phyloP scores from a whole-genome alignment of 1,140 invertebrate genomes.

The Lysiphlebus fabarum region DNA sequence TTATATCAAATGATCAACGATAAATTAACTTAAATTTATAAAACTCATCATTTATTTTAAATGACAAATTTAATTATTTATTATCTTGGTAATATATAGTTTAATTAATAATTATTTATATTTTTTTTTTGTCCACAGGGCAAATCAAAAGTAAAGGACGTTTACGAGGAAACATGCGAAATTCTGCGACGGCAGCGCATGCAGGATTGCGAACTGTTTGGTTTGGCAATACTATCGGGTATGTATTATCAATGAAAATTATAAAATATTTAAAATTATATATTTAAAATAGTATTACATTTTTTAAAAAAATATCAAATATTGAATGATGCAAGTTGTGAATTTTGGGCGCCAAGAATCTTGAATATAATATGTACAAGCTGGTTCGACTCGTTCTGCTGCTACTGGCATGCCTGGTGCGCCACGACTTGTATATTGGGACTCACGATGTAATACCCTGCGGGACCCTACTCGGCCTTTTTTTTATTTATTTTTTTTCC shows the following conservation, averaged over 20 bases:
- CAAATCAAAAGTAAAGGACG: slow-evolving; percentile 78
- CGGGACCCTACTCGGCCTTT: slow-evolving; percentile 11
- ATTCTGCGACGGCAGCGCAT: slow-evolving; percentile 75
- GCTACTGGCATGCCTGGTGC: slow-evolving; percentile 35
- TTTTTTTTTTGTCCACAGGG: slow-evolving; percentile 59
- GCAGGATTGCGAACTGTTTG: slow-evolving; percentile 80
- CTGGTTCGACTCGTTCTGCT: slow-evolving; percentile 43
- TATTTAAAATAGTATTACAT: too few relatives aligned
- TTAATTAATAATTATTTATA: background rate
- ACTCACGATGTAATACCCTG: slow-evolving; percentile 12
- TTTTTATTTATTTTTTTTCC: background rate
- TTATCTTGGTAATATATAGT: too few relatives aligned
- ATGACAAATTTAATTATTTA: background rate
- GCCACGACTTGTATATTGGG: slow-evolving; percentile 24
- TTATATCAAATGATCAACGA: slow-evolving; percentile 33
- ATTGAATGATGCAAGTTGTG: too few relatives aligned
- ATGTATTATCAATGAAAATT: slow-evolving; percentile 39
- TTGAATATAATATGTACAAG: slow-evolving; percentile 23
- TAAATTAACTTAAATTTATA: slow-evolving; percentile 28
- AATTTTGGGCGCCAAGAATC: too few relatives aligned
- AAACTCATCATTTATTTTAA: slow-evolving; percentile 16
- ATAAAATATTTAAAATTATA: too few relatives aligned
- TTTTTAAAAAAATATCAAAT: too few relatives aligned
- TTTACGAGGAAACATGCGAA: slow-evolving; percentile 76
- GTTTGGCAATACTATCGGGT: slow-evolving; percentile 77